Evolutionary conservation across 2,113 vertebrate genomes (phyloP), one percentile per base, ranked within the genome.

Genomic region (Parotia lawesii): DNA sequence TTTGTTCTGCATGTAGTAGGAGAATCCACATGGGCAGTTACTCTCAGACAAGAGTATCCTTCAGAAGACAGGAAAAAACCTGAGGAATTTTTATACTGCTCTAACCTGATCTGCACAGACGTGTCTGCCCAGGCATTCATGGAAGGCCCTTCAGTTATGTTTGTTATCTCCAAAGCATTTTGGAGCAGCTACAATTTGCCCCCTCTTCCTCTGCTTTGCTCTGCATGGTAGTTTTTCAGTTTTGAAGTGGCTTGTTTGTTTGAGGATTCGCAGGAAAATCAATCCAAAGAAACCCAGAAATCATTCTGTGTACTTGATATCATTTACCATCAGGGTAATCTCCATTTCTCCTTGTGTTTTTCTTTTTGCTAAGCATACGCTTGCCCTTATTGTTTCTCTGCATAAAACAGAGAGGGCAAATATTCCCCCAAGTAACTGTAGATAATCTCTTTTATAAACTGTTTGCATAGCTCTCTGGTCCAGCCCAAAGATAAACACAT

Each of bases 381-480:
- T 86, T 94, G 72, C 29, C 66, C 31, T 73, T 73, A 51, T n/a
- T 90, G 31, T 76, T 84, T 57, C 65, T 83, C 51, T 7, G 11
- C 51, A 57, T 77, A 78, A 82, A 53, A 66, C 6, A 62, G 51
- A 61, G 44, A 56, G 44, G 56, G 38, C 42, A 92, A 87, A 80
- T 86, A 65, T n/a, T 85, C 71, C 48, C 17, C 25, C 66, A 62
- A 66, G 48, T 85, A 89, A 91, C 40, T 80, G 65, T n/a, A 83
- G 80, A 61, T 84, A 95, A 87, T 94, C 61, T 82, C 35, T 93
- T 94, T 71, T 94, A 75, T 83, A 95, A 92, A 90, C 75, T 96
- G 40, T 95, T 96, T 92, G 83, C 45, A 84, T 90, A 94, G 50
- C 58, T 92, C 38, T 33, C 61, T 90, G 70, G 71, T 95, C 67